phyloP scores from a whole-genome alignment of 1,140 invertebrate species.

The Drosophila ficusphila region DNA sequence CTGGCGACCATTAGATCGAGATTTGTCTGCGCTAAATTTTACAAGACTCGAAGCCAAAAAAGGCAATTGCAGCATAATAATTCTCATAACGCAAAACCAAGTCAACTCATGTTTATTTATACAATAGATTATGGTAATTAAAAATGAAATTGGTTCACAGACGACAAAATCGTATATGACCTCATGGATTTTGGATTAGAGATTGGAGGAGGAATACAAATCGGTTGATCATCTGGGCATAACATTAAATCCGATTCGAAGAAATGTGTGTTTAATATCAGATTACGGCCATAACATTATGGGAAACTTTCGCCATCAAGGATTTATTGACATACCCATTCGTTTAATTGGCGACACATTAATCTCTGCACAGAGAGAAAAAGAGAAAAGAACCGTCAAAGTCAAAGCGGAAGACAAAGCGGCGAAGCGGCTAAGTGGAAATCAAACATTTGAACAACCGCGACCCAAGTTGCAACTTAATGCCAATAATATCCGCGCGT shows the following conservation, averaged over 20 bases:
- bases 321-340: slow-evolving; percentile 60
- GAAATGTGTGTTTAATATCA: slow-evolving; percentile 39
- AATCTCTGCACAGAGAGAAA: slow-evolving; percentile 50
- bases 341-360: slow-evolving; percentile 70
- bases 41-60: slow-evolving; percentile 27
- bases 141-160: slow-evolving; percentile 43
- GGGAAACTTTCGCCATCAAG: slow-evolving; percentile 46
- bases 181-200: slow-evolving; percentile 18
- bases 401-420: slow-evolving; percentile 26
- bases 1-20: slow-evolving; percentile 15
- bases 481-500: slow-evolving; percentile 66
- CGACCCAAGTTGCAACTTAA: slow-evolving; percentile 71
- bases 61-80: slow-evolving; percentile 50
- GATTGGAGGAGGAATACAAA: slow-evolving; percentile 18
- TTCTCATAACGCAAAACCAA: not conserved
- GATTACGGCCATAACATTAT: slow-evolving; percentile 9
- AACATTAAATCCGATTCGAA: slow-evolving; percentile 8
- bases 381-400: slow-evolving; percentile 13
- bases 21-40: slow-evolving; percentile 28
- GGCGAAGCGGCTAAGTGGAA: slow-evolving; percentile 60
- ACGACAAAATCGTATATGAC: slow-evolving; percentile 12
- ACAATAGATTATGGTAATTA: slow-evolving; percentile 32
- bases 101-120: slow-evolving; percentile 47
- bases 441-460: slow-evolving; percentile 69
- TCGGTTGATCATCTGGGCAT: slow-evolving; percentile 19